phyloP scores from a whole-genome alignment of 2,888 invertebrate genomes.

The Drosophila seclusa region DNA sequence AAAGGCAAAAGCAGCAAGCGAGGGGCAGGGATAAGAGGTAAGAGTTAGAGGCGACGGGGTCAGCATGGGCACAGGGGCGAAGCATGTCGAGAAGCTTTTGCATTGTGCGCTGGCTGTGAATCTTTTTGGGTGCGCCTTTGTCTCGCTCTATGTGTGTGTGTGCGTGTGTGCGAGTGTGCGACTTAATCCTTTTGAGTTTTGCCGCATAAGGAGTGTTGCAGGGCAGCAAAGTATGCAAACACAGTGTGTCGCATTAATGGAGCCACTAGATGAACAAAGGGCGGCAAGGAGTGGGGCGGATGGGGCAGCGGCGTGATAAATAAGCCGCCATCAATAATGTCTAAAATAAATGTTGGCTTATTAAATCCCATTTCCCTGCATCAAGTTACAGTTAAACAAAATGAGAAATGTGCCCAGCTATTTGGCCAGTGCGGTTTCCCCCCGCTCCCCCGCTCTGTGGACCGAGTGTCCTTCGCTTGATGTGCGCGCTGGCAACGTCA shows the following conservation, averaged over 20 bases:
- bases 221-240: constrained; percentile 4
- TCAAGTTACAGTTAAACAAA: constrained; percentile 68
- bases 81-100: constrained; percentile 68
- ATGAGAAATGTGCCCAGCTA: constrained; percentile 69
- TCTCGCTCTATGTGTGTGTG: constrained; percentile 30
- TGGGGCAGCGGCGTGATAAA: constrained; percentile 52
- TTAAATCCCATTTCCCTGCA: constrained; percentile 77
- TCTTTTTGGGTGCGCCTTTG: constrained; percentile 70
- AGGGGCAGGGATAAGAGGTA: constrained; percentile 7
- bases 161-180: constrained; percentile 40
- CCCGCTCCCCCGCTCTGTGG: not conserved
- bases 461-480: constrained; percentile 41
- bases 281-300: not conserved
- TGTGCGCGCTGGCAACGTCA: constrained; percentile 58
- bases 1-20: constrained; percentile 6
- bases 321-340: constrained; percentile 78
- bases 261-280: constrained; percentile 37
- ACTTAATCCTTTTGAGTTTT: constrained; percentile 82
- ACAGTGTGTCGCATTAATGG: constrained; percentile 54
- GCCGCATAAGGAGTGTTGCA: constrained; percentile 71
- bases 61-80: constrained; percentile 12
- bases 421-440: constrained; percentile 56
- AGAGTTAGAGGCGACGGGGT: not conserved
- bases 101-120: constrained; percentile 74
- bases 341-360: constrained; percentile 80